Base-by-base conservation (phyloP, 2,888 invertebrate species). In the Drosophila ustulata region DNA sequence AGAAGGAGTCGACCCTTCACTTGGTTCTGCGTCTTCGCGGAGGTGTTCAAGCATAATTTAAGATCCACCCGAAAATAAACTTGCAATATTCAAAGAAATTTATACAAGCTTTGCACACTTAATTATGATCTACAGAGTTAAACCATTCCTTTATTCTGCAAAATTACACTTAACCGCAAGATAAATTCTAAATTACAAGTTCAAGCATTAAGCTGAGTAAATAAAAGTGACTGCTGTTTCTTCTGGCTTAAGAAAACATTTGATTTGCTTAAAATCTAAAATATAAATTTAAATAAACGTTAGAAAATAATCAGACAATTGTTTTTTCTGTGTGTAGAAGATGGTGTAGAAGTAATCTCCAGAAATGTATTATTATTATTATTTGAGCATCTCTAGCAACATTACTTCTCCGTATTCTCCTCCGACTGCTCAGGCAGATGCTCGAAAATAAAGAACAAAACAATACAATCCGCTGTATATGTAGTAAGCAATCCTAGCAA, bases 1-100 rank as follows among this genome's bases (percentile, higher is more conserved):
- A 64, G 9, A 64, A 64, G 50, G 63, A 64, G 23, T 64, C 63
- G 1, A 52, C 52, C n/a, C 52, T 55, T 30, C 55, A 55, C 30
- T 55, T 55, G 45, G 55, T 55, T 18, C 47, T 57, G 7, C 57
- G 57, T 28, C 47, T 57, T 11, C 70, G 96, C 0, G 97, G 97
- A 0, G 94, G 97, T 37, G 96, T 73, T 83, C 71, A 65, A 78
- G 82, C 53, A 83, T 90, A 72, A 79, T 78, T 28, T 52, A 49
- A 58, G 32, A 46, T 53, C 13, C 39, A 43, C 47, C 8, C 9
- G 23, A 47, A 39, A 71, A 55, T 57, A 66, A 52, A 43, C 5
- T 11, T 34, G 13, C 62, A 62, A 49, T 47, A 58, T 13, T 39
- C 8, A 7, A 43, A 43, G 45, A 23, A 28, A 63, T 37, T 47